A percentile compares a stretch with the other conserved stretches of the same genome.
These are phyloP conservation scores for Notarius quadriscutis DNA, from an alignment of 2,113 vertebrate genomes.

Conservation along the genomic window DNA sequence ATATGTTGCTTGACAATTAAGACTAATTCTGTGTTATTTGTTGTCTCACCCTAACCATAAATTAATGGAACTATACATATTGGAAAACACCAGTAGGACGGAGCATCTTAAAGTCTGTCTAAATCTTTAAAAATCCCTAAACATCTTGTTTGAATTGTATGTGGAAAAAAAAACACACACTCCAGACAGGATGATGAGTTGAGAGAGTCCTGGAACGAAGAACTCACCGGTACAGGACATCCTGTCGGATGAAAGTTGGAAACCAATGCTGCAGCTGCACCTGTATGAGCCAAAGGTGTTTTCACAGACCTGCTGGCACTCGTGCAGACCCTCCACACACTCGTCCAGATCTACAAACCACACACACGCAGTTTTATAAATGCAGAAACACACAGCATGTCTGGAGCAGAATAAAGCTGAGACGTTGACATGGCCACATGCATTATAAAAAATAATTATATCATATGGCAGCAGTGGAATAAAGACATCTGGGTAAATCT, in stretches of 20 bases:
- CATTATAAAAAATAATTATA: too few relatives aligned
- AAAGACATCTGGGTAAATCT: too few relatives aligned
- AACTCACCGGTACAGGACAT: slow-evolving; percentile 58
- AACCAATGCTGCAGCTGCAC: slow-evolving; percentile 59
- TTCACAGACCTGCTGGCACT: slow-evolving; percentile 65
- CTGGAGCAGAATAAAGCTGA: neutral
- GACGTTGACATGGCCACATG: neutral
- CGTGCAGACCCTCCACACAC: slow-evolving; percentile 57
- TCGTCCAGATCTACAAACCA: slow-evolving; percentile 61
- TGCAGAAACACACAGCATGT: neutral
- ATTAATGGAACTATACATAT: too few relatives aligned
- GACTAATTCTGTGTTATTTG: too few relatives aligned
- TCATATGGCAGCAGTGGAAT: too few relatives aligned
- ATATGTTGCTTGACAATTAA: too few relatives aligned
- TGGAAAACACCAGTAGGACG: too few relatives aligned
- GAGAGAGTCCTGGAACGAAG: slow-evolving; percentile 4
- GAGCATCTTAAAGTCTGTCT: too few relatives aligned
- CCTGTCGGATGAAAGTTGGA: slow-evolving; percentile 51
- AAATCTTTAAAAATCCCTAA: too few relatives aligned
- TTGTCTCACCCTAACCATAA: too few relatives aligned
- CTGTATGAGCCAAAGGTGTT: slow-evolving; percentile 68
- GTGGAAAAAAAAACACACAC: neutral
- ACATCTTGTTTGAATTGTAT: neutral
- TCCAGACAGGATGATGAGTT: slow-evolving; percentile 4
- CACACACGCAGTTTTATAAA: slow-evolving; percentile 1